Evolutionary conservation across 2,113 vertebrate genomes (phyloP).

Genomic region (Psephotus haematonotus): DNA sequence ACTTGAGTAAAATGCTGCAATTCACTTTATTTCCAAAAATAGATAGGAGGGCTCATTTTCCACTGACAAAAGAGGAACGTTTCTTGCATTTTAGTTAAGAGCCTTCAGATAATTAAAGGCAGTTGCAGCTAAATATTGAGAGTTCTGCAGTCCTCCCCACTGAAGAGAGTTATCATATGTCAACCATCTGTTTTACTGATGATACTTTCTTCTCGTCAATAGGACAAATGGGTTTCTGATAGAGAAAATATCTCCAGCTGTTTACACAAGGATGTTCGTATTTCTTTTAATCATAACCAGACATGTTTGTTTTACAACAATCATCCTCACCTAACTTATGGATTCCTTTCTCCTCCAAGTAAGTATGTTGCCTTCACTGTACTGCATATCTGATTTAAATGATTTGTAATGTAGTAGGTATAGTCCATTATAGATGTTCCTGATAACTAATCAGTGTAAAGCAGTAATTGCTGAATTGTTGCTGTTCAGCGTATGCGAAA

Average conservation of each 20-base stretch:
- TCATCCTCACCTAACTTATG: conserved; percentile 63
- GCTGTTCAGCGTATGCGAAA: neutral
- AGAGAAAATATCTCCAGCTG: conserved; percentile 59
- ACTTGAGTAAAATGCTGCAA: neutral
- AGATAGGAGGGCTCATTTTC: neutral
- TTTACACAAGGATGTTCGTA: conserved; percentile 71
- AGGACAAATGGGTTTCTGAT: conserved; percentile 64
- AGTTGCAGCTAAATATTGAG: neutral
- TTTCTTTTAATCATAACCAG: conserved; percentile 65
- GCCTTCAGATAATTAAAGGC: neutral
- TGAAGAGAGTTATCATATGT: neutral
- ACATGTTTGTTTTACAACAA: conserved; percentile 76
- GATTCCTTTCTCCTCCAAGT: conserved; percentile 77
- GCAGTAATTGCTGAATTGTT: neutral
- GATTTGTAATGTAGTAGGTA: neutral
- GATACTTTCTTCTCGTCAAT: neutral
- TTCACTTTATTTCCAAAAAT: neutral
- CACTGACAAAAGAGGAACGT: neutral
- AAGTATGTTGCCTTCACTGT: neutral
- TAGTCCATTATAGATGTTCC: neutral
- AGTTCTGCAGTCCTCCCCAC: neutral
- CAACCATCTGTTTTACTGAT: neutral
- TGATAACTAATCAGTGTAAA: neutral
- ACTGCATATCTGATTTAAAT: neutral
- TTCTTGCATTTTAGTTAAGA: neutral